Percentiles rank a stretch among this genome's conserved stretches.
phyloP scores from a whole-genome alignment of 2,113 vertebrate species.

The Propithecus coquereli region DNA sequence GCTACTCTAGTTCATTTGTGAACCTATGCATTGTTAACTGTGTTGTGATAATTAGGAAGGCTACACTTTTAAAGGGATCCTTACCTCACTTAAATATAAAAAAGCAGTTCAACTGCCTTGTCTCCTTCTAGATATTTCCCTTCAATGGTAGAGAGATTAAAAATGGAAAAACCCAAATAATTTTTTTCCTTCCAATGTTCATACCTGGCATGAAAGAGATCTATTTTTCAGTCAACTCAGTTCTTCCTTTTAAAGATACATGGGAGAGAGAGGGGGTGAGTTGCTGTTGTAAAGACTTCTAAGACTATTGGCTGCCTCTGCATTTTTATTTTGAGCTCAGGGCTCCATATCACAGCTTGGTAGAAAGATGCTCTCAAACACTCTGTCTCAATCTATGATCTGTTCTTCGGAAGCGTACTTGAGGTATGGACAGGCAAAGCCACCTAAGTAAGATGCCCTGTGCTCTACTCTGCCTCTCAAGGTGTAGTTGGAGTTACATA shows the following conservation, averaged over 20 bases:
- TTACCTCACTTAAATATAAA: constrained; percentile 52
- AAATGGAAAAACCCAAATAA: not conserved
- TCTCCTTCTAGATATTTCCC: not conserved
- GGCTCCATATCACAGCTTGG: no score
- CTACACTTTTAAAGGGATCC: constrained; percentile 22
- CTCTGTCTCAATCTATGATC: not conserved
- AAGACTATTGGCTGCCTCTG: not conserved
- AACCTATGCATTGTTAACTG: constrained; percentile 63
- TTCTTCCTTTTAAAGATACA: not conserved
- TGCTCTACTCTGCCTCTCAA: not conserved
- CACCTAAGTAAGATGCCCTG: not conserved
- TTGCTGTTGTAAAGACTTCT: not conserved
- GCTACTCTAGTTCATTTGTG: constrained; percentile 36
- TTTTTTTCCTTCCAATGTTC: not conserved
- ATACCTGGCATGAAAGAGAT: not conserved
- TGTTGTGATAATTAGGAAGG: constrained; percentile 61
- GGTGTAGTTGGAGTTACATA: not conserved
- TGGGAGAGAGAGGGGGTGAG: not conserved
- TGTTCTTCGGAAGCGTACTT: not conserved
- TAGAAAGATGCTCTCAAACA: not conserved
- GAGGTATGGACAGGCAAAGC: not conserved
- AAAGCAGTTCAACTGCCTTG: not conserved
- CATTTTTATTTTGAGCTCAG: not conserved
- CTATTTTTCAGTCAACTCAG: not conserved
- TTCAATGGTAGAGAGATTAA: not conserved